A percentile compares a stretch with the other conserved stretches of the same genome.
Conservation (phyloP, 2,888 invertebrate genomes). For the Caenorhabditis virilis region DNA sequence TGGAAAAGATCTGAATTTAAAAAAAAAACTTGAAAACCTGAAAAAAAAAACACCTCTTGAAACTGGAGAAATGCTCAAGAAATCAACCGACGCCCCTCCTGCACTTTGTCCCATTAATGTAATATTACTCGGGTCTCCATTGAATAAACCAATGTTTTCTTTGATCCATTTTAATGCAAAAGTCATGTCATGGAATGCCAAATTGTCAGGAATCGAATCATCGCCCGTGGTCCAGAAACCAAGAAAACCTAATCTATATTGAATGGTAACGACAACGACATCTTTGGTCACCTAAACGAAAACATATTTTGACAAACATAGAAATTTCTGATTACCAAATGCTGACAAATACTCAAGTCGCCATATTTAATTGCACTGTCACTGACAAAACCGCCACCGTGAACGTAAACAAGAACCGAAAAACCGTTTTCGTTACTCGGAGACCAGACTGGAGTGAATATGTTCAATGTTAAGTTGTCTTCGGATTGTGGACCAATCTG, state of each 20-base stretch:
- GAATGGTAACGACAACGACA: constrained; percentile 52
- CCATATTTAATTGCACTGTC: constrained; percentile 48
- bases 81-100: constrained; percentile 46
- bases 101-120: constrained; percentile 52
- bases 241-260: constrained; percentile 52
- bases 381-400: constrained; percentile 48
- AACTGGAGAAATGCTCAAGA: constrained; percentile 44
- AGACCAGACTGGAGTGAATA: constrained; percentile 49
- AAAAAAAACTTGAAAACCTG: too few species aligned
- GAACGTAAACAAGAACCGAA: constrained; percentile 48
- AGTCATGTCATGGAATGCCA: constrained; percentile 47
- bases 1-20: constrained; percentile 45
- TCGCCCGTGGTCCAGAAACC: constrained; percentile 55
- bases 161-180: constrained; percentile 49
- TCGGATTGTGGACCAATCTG: constrained; percentile 33
- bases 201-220: constrained; percentile 41
- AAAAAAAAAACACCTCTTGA: constrained; percentile 40
- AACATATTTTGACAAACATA: background rate
- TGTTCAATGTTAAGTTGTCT: constrained; percentile 50
- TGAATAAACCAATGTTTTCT: constrained; percentile 38
- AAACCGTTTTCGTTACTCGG: constrained; percentile 38
- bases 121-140: constrained; percentile 44
- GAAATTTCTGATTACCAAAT: too few species aligned
- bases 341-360: constrained; percentile 45
- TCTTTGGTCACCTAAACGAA: constrained; percentile 37